A percentile compares a stretch with the other conserved stretches of the same genome.
phyloP scores from a whole-genome alignment of 2,797 vertebrate genomes.

The Tapera naevia region DNA sequence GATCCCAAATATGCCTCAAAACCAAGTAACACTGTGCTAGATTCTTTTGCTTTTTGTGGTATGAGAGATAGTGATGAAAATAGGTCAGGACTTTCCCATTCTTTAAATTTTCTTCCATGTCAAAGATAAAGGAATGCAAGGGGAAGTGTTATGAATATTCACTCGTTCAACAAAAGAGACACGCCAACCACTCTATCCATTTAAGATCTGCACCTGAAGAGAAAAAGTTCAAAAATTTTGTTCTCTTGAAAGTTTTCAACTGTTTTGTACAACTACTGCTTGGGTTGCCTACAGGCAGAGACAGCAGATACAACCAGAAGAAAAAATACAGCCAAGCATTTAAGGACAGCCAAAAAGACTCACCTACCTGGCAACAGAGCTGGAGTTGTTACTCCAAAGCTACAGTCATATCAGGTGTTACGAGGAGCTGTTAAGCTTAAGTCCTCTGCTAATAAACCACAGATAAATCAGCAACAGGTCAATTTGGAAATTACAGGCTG shows the following conservation, averaged over 20 bases:
- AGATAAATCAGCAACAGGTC: not conserved
- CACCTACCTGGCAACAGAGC: not conserved
- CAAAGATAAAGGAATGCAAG: not conserved
- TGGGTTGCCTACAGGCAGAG: not conserved
- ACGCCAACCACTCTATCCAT: not conserved
- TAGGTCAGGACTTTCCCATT: not conserved
- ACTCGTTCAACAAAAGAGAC: not conserved
- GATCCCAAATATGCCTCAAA: not conserved
- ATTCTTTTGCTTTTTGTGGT: slow-evolving; percentile 4
- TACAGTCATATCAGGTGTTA: not conserved
- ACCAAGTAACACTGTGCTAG: not conserved
- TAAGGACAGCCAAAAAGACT: not conserved
- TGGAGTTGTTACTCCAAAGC: not conserved
- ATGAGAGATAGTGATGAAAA: slow-evolving; percentile 12
- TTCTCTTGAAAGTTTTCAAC: not conserved
- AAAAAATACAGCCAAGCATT: not conserved
- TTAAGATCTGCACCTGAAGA: not conserved
- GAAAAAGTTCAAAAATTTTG: not conserved
- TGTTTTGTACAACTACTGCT: not conserved
- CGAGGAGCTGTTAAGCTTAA: not conserved
- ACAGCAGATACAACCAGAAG: not conserved
- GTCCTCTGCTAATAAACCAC: not conserved
- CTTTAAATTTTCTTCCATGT: not conserved
- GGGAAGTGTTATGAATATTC: not conserved
- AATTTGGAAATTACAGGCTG: not conserved